Percentiles rank a stretch among this genome's conserved stretches.
phyloP scores from a whole-genome alignment of 2,888 invertebrate species.

The Ernsta delagoae region DNA sequence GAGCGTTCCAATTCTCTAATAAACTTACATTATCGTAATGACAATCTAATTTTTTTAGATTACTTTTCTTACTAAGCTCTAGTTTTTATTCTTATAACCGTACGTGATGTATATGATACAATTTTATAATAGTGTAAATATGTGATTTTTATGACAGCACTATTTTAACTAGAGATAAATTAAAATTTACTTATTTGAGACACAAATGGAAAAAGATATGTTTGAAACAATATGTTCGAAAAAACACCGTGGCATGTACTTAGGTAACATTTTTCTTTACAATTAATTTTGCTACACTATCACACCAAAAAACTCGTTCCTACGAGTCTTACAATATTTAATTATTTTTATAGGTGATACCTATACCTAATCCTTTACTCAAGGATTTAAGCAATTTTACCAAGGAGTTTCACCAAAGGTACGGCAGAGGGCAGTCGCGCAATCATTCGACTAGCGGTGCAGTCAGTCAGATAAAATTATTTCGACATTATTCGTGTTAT shows the following conservation, averaged over 20 bases:
- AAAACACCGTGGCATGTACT: conserved; percentile 17
- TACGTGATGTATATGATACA: conserved; percentile 82
- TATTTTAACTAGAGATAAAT: conserved; percentile 65
- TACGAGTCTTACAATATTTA: conserved; percentile 17
- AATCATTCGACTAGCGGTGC: conserved; percentile 6
- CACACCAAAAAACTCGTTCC: conserved; percentile 27
- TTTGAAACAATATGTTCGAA: conserved; percentile 53
- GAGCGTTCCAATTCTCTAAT: conserved; percentile 72
- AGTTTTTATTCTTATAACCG: conserved; percentile 76
- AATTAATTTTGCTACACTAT: conserved; percentile 32
- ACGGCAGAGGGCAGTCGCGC: conserved; percentile 30
- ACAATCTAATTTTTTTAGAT: conserved; percentile 72
- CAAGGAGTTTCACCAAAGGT: conserved; percentile 16
- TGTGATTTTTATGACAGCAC: conserved; percentile 70
- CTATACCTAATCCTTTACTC: neutral
- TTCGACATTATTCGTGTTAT: conserved; percentile 21
- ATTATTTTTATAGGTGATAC: conserved; percentile 7
- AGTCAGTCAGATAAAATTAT: conserved; percentile 28
- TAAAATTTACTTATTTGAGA: conserved; percentile 50
- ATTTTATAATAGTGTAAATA: conserved; percentile 82
- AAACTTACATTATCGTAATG: conserved; percentile 70
- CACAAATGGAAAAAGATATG: conserved; percentile 56
- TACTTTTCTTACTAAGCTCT: conserved; percentile 83
- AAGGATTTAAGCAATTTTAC: neutral
- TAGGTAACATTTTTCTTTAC: conserved; percentile 25